These are phyloP conservation scores for Silvanus unidentatus DNA, from an alignment of 2,888 invertebrate species.

Conservation along the genomic window DNA sequence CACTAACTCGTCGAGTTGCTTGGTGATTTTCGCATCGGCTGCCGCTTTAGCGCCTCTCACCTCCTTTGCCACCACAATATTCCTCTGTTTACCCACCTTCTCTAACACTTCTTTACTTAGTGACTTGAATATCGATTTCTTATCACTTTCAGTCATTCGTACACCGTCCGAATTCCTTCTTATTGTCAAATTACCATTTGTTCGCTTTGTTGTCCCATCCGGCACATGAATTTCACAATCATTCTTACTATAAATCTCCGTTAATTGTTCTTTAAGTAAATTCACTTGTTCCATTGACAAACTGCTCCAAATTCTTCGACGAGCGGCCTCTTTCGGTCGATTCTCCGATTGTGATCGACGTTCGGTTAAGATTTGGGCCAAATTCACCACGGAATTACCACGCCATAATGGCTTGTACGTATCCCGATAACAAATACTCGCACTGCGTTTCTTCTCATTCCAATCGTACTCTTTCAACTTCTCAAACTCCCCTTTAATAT, in stretches of 20 bases:
- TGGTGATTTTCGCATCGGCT: conserved; percentile 47
- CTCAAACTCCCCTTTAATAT: conserved; percentile 72
- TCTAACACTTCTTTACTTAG: conserved; percentile 68
- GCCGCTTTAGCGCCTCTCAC: conserved; percentile 57
- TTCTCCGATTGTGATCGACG: conserved; percentile 50
- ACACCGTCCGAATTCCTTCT: conserved; percentile 48
- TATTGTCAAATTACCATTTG: conserved; percentile 43
- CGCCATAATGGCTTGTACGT: conserved; percentile 78
- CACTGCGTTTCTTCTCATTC: conserved; percentile 43
- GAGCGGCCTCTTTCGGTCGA: conserved; percentile 40
- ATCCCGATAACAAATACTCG: conserved; percentile 54
- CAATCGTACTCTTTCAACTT: conserved; percentile 54
- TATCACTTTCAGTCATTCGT: conserved; percentile 60
- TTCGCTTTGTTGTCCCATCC: conserved; percentile 22
- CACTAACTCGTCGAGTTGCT: conserved; percentile 15
- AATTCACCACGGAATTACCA: conserved; percentile 74
- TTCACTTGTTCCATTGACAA: conserved; percentile 78
- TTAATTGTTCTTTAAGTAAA: conserved; percentile 71
- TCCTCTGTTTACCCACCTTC: conserved; percentile 45
- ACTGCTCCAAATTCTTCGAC: conserved; percentile 75
- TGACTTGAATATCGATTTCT: conserved; percentile 64
- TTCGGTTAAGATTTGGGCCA: conserved; percentile 65
- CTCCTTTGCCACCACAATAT: conserved; percentile 50
- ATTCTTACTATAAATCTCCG: conserved; percentile 68
- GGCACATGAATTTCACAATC: conserved; percentile 61